phyloP scores from a whole-genome alignment of 2,888 invertebrate genomes.

The Eulithis prunata region DNA sequence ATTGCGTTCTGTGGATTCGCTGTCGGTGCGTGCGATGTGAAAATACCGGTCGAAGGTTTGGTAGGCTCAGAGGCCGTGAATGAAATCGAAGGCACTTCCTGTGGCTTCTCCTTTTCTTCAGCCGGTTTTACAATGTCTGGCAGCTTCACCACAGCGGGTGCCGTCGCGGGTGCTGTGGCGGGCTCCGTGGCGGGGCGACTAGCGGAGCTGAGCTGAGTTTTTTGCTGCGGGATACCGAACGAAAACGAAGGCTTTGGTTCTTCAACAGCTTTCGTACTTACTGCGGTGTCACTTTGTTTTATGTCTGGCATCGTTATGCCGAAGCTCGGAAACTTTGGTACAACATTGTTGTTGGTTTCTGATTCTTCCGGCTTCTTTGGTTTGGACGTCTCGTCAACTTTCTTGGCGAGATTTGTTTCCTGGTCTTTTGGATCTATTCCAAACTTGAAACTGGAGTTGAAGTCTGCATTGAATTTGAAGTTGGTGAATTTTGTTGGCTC shows the following conservation, averaged over 20 bases:
- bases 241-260: conserved; percentile 54
- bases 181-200: not conserved
- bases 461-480: conserved; percentile 60
- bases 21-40: conserved; percentile 31
- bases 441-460: conserved; percentile 64
- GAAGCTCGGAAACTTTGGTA: conserved; percentile 58
- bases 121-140: conserved; percentile 36
- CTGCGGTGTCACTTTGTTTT: conserved; percentile 44
- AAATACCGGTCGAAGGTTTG: conserved; percentile 30
- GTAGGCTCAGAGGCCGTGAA: conserved; percentile 31
- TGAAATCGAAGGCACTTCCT: conserved; percentile 59
- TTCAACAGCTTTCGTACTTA: conserved; percentile 37
- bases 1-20: conserved; percentile 17
- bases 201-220: conserved; percentile 11
- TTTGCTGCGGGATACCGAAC: conserved; percentile 63
- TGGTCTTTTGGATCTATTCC: conserved; percentile 63
- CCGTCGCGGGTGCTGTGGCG: not conserved
- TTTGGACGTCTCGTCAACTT: conserved; percentile 36
- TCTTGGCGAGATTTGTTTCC: conserved; percentile 46
- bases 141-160: conserved; percentile 26
- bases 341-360: conserved; percentile 69
- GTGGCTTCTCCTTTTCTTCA: conserved; percentile 52
- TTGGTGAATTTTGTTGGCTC: conserved; percentile 20
- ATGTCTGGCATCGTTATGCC: conserved; percentile 54
- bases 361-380: conserved; percentile 49